These are phyloP conservation scores for Epinephelus lanceolatus DNA, from an alignment of 2,113 vertebrate genomes.

Conservation along the genomic window DNA sequence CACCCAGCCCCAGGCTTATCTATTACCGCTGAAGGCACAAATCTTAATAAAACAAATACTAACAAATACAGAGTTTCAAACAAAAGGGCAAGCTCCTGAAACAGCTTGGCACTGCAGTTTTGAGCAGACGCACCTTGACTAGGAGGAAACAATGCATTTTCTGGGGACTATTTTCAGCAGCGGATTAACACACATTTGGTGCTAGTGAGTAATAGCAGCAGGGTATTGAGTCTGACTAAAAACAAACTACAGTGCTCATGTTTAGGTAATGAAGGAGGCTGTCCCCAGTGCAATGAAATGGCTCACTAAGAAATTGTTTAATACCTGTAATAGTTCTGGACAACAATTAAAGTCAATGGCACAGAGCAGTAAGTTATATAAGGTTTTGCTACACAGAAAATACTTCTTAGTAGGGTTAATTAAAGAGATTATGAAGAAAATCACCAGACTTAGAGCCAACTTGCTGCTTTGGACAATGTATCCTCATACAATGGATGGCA, in stretches of 20 bases:
- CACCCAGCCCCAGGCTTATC: neutral
- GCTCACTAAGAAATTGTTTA: neutral
- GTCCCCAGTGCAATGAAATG: neutral
- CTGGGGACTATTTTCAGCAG: neutral
- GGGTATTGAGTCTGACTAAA: too few relatives aligned
- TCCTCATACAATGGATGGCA: too few relatives aligned
- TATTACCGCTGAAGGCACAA: neutral
- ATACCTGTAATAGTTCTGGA: neutral
- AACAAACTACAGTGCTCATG: too few relatives aligned
- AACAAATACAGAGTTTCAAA: neutral
- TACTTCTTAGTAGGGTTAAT: neutral
- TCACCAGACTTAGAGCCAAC: too few relatives aligned
- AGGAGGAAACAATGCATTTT: too few relatives aligned
- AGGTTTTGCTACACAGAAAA: neutral
- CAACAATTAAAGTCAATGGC: too few relatives aligned
- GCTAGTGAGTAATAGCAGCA: neutral
- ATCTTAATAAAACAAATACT: neutral
- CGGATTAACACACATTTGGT: neutral
- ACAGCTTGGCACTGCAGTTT: too few relatives aligned
- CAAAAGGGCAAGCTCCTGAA: neutral
- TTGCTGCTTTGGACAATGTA: too few relatives aligned
- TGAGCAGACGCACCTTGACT: too few relatives aligned
- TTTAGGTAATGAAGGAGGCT: neutral
- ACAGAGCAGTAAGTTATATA: too few relatives aligned
- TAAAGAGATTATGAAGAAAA: too few relatives aligned